Conservation (phyloP, 1,140 invertebrate species). For the Babylonia areolata region DNA sequence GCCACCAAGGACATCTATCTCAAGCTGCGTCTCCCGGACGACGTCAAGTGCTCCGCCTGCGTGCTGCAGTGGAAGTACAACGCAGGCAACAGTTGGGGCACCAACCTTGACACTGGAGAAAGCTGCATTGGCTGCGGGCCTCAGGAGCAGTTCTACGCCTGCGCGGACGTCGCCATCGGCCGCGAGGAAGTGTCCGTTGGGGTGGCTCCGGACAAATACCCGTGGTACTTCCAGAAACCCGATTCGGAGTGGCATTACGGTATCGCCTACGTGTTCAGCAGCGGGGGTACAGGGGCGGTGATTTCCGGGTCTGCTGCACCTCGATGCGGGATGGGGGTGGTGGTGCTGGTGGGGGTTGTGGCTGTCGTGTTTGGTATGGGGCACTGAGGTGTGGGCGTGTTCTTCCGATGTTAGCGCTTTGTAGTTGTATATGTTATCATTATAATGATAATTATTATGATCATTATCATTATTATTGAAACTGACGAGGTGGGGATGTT, state of each 20-base stretch:
- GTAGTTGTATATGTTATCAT: too few species aligned
- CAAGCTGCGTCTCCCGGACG: constrained; percentile 61
- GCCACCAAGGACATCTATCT: constrained; percentile 50
- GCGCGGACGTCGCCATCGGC: constrained; percentile 70
- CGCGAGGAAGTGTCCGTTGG: constrained; percentile 56
- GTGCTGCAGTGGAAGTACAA: constrained; percentile 75
- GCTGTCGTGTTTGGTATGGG: background rate
- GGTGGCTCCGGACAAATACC: constrained; percentile 25
- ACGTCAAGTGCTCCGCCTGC: constrained; percentile 69
- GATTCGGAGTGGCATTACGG: constrained; percentile 48
- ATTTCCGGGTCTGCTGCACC: constrained; percentile 6
- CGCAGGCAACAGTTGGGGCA: constrained; percentile 73
- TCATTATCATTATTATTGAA: background rate
- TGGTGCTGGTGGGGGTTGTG: background rate
- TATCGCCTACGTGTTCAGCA: constrained; percentile 41
- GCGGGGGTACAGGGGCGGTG: background rate
- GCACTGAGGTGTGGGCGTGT: background rate
- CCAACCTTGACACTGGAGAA: constrained; percentile 51
- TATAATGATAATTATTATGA: too few species aligned
- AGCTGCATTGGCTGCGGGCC: constrained; percentile 66
- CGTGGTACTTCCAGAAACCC: constrained; percentile 45
- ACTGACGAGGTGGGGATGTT: too few species aligned
- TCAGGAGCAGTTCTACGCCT: constrained; percentile 72
- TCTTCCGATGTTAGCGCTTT: background rate
- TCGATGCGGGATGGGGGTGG: background rate